phyloP scores from a whole-genome alignment of 1,140 invertebrate genomes.

The Ips typographus region DNA sequence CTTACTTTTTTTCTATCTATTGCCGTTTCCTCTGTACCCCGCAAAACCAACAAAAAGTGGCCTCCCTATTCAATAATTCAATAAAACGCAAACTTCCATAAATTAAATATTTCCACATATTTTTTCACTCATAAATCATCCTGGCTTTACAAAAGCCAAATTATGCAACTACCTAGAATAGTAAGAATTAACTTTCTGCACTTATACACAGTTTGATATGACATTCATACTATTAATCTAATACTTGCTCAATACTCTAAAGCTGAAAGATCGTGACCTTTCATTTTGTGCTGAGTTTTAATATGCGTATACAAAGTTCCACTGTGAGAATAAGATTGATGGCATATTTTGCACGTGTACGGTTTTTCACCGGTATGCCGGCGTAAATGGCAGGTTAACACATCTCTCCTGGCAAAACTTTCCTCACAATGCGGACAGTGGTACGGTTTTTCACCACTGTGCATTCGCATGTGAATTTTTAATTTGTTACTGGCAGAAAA shows the following conservation, averaged over 20 bases:
- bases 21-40: no score
- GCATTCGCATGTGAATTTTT: constrained; percentile 62
- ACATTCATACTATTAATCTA: no score
- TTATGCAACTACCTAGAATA: no score
- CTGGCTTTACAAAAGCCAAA: no score
- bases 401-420: constrained; percentile 56
- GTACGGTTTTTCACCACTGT: constrained; percentile 56
- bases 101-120: no score
- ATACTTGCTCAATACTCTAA: constrained; percentile 12
- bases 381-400: constrained; percentile 58
- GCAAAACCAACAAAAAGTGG: no score
- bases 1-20: no score
- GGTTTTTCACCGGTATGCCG: constrained; percentile 70
- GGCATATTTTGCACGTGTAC: constrained; percentile 74
- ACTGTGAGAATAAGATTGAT: constrained; percentile 45
- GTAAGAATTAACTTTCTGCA: no score
- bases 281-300: constrained; percentile 36
- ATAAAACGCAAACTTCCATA: no score
- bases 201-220: no score
- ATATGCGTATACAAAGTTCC: constrained; percentile 43
- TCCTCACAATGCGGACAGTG: constrained; percentile 57
- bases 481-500: constrained; percentile 54
- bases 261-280: constrained; percentile 24
- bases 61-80: no score
- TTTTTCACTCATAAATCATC: no score